Evolutionary conservation across 2,797 vertebrate species (phyloP).

Genomic region (Spinibarbus caldwelli): DNA sequence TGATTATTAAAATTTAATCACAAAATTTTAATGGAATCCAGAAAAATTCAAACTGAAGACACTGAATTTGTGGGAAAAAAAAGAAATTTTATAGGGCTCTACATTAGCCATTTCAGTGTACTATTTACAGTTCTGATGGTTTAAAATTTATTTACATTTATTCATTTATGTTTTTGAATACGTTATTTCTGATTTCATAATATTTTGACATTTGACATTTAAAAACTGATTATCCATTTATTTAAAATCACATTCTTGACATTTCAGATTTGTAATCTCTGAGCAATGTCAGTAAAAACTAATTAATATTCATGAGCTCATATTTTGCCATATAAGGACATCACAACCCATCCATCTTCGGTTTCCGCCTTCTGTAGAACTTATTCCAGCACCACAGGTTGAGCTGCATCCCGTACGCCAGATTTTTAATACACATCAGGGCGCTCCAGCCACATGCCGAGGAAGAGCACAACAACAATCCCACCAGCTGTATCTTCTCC

Average conservation of each 20-base stretch:
- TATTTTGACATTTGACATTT: slow-evolving; percentile 9
- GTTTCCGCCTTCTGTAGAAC: not conserved
- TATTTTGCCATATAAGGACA: not conserved
- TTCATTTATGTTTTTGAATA: not conserved
- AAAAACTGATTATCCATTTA: not conserved
- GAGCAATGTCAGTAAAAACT: slow-evolving; percentile 1
- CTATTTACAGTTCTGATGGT: not conserved
- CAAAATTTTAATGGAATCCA: not conserved
- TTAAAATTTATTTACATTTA: not conserved
- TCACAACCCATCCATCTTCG: not conserved
- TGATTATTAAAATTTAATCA: not conserved
- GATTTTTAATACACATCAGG: not conserved
- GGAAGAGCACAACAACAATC: slow-evolving; percentile 7
- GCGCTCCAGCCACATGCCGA: not conserved
- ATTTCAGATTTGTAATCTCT: not conserved
- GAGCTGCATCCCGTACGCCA: not conserved
- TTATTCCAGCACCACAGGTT: not conserved
- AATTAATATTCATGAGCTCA: slow-evolving; percentile 9
- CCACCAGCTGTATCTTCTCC: not conserved
- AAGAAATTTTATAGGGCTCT: not conserved
- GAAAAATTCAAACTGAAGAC: not conserved
- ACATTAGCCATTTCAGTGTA: not conserved
- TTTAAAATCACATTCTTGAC: not conserved
- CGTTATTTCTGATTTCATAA: not conserved
- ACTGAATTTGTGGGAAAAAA: not conserved